These are phyloP conservation scores for Gastracanthus pulcherrimus DNA, from an alignment of 2,888 invertebrate species.

Conservation along the genomic window DNA sequence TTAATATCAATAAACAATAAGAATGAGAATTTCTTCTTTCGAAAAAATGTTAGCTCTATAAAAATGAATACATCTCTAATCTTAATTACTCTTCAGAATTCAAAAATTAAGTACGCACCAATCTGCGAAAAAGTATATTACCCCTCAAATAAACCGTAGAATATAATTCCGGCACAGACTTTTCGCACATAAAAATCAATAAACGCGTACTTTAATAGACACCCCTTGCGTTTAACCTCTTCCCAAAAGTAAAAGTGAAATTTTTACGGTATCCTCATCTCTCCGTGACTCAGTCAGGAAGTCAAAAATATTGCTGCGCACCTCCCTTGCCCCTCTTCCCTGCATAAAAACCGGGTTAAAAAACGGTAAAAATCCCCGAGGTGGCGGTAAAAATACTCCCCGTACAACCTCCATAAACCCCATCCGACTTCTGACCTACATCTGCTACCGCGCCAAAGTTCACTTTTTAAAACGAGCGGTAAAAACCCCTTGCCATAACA, in stretches of 20 bases:
- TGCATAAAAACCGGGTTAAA: constrained; percentile 48
- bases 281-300: constrained; percentile 31
- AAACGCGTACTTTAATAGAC: neutral
- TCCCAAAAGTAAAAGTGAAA: constrained; percentile 33
- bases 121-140: no score
- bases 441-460: constrained; percentile 16
- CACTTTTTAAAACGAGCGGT: constrained; percentile 38
- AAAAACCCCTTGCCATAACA: constrained; percentile 52
- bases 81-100: no score
- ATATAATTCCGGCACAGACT: neutral
- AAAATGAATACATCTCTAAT: no score
- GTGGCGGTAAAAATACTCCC: neutral
- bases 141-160: no score
- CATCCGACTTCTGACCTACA: constrained; percentile 47
- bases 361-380: constrained; percentile 37
- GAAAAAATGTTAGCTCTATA: no score
- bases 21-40: no score
- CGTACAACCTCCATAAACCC: constrained; percentile 34
- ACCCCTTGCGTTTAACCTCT: neutral
- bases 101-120: no score
- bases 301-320: constrained; percentile 24
- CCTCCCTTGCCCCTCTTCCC: neutral
- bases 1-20: no score
- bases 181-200: neutral
- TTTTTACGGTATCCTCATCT: constrained; percentile 27